A percentile compares a stretch with the other conserved stretches of the same genome.
These are phyloP conservation scores for Hipposideros armiger DNA, from an alignment of 2,113 vertebrate genomes.

Conservation along the genomic window DNA sequence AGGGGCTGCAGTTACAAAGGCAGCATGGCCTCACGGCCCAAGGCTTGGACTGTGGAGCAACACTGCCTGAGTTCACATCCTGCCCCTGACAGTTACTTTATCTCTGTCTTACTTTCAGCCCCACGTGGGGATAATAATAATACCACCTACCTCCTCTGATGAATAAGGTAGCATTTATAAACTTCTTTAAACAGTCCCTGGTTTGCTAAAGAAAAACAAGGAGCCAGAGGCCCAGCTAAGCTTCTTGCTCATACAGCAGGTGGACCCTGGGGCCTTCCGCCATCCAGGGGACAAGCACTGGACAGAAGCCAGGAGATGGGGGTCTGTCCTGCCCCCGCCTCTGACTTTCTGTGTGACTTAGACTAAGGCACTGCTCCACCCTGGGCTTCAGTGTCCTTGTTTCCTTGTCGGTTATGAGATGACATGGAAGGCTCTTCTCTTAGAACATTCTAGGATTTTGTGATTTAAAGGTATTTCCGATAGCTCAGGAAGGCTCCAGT, in stretches of 20 bases:
- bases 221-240: background rate
- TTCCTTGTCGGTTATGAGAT: background rate
- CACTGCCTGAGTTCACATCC: background rate
- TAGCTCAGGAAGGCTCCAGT: background rate
- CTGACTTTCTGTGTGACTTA: background rate
- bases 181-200: constrained; percentile 36
- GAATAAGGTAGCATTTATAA: background rate
- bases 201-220: constrained; percentile 40
- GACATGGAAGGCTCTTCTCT: background rate
- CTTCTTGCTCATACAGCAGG: background rate
- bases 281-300: background rate
- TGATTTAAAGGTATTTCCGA: background rate
- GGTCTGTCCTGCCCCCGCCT: background rate
- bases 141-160: background rate
- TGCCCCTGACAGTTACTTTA: background rate
- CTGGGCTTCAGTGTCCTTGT: background rate
- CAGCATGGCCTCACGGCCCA: background rate
- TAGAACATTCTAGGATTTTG: background rate
- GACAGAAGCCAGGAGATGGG: background rate
- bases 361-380: background rate
- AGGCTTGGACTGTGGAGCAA: background rate
- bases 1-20: background rate
- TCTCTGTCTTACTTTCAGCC: background rate
- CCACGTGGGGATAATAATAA: background rate
- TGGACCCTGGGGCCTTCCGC: background rate